Percentiles rank a stretch among this genome's conserved stretches.
Evolutionary conservation across 2,797 vertebrate genomes (phyloP).

Genomic region (Philypnodon macrostomus): DNA sequence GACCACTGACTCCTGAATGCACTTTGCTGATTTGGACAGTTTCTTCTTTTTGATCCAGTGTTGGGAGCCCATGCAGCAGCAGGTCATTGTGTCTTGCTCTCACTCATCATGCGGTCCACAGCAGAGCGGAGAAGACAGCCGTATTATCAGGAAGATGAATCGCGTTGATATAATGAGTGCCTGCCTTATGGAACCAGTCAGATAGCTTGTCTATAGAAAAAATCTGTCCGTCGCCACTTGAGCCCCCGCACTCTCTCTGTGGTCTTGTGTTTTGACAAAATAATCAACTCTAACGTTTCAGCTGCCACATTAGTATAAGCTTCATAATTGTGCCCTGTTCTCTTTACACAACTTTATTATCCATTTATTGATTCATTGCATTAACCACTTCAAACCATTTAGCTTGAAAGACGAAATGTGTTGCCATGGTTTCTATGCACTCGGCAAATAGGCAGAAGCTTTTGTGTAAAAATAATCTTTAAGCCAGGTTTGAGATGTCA

Average conservation of each 20-base stretch:
- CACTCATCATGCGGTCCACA: slow-evolving; percentile 19
- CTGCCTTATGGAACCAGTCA: slow-evolving; percentile 35
- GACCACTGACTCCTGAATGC: no score
- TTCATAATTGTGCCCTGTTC: background rate
- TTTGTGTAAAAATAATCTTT: background rate
- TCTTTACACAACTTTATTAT: slow-evolving; percentile 7
- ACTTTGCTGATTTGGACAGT: no score
- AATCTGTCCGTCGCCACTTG: slow-evolving; percentile 14
- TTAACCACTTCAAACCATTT: slow-evolving; percentile 10
- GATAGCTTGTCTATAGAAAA: slow-evolving; percentile 23
- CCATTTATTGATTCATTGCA: background rate
- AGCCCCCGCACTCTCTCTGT: slow-evolving; percentile 15
- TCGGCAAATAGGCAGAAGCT: slow-evolving; percentile 1
- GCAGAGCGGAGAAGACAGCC: slow-evolving; percentile 18
- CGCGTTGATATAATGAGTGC: slow-evolving; percentile 52
- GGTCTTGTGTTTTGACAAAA: background rate
- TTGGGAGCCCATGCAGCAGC: slow-evolving; percentile 6
- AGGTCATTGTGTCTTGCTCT: slow-evolving; percentile 15
- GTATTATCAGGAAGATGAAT: slow-evolving; percentile 55
- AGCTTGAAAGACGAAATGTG: slow-evolving; percentile 9
- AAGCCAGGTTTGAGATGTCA: slow-evolving; percentile 25
- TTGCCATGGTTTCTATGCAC: slow-evolving; percentile 34
- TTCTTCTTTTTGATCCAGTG: background rate
- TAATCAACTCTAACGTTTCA: slow-evolving; percentile 6
- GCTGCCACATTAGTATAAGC: background rate